phyloP scores from a whole-genome alignment of 2,113 vertebrate species.

The Enhydra lutris region DNA sequence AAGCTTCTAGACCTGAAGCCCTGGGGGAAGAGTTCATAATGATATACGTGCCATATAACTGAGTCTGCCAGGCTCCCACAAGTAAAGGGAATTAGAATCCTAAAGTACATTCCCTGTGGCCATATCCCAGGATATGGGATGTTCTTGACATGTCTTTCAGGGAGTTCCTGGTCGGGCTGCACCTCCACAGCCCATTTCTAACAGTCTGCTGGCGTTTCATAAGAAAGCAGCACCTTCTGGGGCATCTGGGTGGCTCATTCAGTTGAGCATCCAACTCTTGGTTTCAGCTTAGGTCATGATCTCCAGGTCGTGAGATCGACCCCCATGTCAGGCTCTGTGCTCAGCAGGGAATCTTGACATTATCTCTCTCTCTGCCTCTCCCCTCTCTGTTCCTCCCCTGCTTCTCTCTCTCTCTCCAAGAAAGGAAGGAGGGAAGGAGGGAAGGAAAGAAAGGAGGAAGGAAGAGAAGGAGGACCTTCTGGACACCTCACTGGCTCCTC shows the following conservation, averaged over 20 bases:
- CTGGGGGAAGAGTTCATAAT: not conserved
- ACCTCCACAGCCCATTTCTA: not conserved
- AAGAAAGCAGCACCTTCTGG: not conserved
- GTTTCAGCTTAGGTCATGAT: not conserved
- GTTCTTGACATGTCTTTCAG: fast-evolving
- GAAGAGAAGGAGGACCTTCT: not conserved
- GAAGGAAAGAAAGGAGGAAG: no score
- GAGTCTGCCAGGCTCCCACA: not conserved
- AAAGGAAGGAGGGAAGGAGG: no score
- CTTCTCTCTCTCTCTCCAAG: not conserved
- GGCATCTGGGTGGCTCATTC: not conserved
- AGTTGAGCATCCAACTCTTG: not conserved
- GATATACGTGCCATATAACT: no score
- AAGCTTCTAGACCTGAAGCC: not conserved
- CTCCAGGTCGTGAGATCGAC: not conserved
- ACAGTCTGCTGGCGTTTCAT: not conserved
- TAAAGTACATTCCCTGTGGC: not conserved
- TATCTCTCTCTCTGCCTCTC: not conserved
- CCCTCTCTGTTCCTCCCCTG: no score
- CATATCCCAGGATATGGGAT: not conserved
- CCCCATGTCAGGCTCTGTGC: not conserved
- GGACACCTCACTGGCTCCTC: not conserved
- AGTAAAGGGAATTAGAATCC: not conserved
- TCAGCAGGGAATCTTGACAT: not conserved
- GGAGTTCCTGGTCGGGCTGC: not conserved